Base-by-base conservation (phyloP, 2,797 vertebrate genomes). In the Sylvia borin region DNA sequence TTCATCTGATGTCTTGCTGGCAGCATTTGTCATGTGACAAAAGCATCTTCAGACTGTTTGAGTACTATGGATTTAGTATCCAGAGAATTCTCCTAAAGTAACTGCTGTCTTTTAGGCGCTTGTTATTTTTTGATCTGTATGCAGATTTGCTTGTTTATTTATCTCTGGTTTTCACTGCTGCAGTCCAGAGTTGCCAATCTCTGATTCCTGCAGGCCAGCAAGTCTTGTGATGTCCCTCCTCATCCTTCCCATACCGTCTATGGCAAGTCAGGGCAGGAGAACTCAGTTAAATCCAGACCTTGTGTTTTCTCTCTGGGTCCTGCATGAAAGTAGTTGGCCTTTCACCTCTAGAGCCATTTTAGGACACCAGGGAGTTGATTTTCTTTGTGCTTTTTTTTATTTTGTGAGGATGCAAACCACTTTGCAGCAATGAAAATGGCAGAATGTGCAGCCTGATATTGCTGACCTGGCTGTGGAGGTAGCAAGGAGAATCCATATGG, bases 191-290 rank as follows among this genome's bases (percentile, higher is more conserved):
- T 62, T 82, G 32, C 9, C 1, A 18, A 3, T 42, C 53, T 79
- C 29, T 67, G 53, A 27, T 47, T 67, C 48, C 50, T 77, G 34
- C 55, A 78, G 76, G 50, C 27, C 65, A 85, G 57, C 43, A 90
- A 74, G 64, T 81, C 70, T 88, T 57, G 48, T 12, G 29, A 76
- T 88, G 25, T 71, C 51, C 50, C 29, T 95, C 42, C 51, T 83
- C 65, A 60, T 85, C 54, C 5, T 51, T 75, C 70, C 77, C 18
- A 5, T 29, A 20, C 61, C 36, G 64, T 27, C 61, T 38, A 3
- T 42, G 40, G 60, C 92, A 88, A 92, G 92, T 93, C 68, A 90
- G 73, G 89, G 58, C 78, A 93, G 70, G 72, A 93, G 62, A 66
- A 58, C 40, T 57, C 55, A 7, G 15, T 65, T 68, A 27, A 88